phyloP scores from a whole-genome alignment of 2,797 vertebrate species.

The Saxicola maurus region DNA sequence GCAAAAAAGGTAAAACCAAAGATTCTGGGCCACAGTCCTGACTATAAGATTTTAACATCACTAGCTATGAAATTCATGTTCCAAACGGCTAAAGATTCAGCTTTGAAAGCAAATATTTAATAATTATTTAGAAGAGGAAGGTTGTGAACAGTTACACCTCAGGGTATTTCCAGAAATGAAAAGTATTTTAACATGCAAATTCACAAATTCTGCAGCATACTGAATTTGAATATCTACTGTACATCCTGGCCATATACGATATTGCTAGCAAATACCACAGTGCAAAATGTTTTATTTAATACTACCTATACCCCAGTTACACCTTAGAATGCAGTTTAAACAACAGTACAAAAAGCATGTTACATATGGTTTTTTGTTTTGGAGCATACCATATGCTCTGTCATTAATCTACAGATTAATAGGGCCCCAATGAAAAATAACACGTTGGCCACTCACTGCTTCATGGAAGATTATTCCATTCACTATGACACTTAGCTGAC shows the following conservation, averaged over 20 bases:
- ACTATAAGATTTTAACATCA: conserved; percentile 3
- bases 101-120: conserved; percentile 19
- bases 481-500: not conserved
- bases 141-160: not conserved
- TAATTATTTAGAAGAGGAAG: not conserved
- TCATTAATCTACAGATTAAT: conserved; percentile 22
- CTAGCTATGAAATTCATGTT: not conserved
- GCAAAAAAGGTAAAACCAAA: not conserved
- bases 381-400: conserved; percentile 5
- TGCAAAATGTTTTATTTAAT: not conserved
- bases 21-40: not conserved
- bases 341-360: not conserved
- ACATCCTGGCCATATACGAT: not conserved
- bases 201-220: not conserved
- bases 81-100: not conserved
- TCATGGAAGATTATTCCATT: not conserved
- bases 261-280: not conserved
- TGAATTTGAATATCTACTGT: not conserved
- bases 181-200: conserved; percentile 39
- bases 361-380: not conserved
- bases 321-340: not conserved
- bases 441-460: not conserved
- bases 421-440: not conserved
- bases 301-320: not conserved
- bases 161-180: conserved; percentile 28